Base-by-base conservation (phyloP, 2,888 invertebrate genomes). In the Sabellastarte sp. region DNA sequence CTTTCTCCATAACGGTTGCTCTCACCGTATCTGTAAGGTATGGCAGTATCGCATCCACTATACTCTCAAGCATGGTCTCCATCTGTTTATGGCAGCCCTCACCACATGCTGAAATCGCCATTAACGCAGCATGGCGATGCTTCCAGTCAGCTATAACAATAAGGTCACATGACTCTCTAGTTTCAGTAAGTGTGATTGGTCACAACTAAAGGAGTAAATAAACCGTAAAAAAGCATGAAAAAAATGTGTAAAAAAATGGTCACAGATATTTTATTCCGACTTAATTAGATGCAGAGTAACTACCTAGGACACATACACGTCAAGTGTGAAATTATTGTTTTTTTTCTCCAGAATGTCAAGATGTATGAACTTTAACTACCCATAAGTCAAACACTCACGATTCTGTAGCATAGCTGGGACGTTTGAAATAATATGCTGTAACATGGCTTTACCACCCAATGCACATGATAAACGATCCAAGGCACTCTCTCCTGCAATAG, bases 21-120 rank as follows among this genome's bases (percentile, higher is more conserved):
- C 88, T 87, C 84, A 92, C 92, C 59, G 90, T 89, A 84, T 96
- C 95, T 73, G 89, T 88, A 29, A 95, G 87, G 84, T 90, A 95
- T 74, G 90, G 91, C 66, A 95, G 87, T 50, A 98, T 92, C 50
- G 93, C 94, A 52, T 92, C 90, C 85, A 99, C 92, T 50, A 99
- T 92, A 85, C 93, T 92, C 63, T 90, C 90, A n/a, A 99, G 87
- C 87, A 96, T 90, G 60, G 89, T 88, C 84, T 96, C 96, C 99
- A 99, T 99, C 84, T 97, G 95, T 81, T 95, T 93, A 82, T 95
- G 95, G 81, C 98, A 99, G 29, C 99, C 99, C 86, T 99, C 99
- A 2, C 98, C 98, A 65, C 96, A 93, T 0, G 97, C 95, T 3
- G 97, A 98, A 57, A 99, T 91, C 0, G 98, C 98, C 97, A 99